Base-by-base conservation (phyloP, 2,113 vertebrate genomes). In the Podiceps cristatus region DNA sequence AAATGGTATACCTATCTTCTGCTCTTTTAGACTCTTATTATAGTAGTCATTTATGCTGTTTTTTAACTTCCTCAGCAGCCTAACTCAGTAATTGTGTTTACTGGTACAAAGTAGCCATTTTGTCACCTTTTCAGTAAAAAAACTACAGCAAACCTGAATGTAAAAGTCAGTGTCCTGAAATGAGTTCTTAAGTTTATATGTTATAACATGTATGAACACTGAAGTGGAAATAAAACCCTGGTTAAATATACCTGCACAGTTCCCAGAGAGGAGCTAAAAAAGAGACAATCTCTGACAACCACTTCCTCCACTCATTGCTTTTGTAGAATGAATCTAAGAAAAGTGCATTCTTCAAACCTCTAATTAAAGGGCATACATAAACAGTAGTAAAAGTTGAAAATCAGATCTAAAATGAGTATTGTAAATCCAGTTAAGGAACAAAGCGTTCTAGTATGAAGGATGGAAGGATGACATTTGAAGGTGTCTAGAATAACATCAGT, bases 51-150 rank as follows among this genome's bases (percentile, higher is more conserved):
- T 92, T 55, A 86, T 28, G 24, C 44, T 63, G 15, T 1, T 8
- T 71, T 94, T 83, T 47, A 25, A 49, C 47, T 86, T 83, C 27
- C 56, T 83, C 37, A n/a, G 67, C 28, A 88, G 33, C 58, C 60
- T 74, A 83, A 80, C 77, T 84, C 59, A 80, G 25, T 64, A 94
- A 82, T 50, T 68, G 52, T 88, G 55, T 62, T 93, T 92, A 88
- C 40, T 44, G 23, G 35, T 56, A 59, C 64, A 66, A 49, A 44
- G 33, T 31, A 87, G 69, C 73, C 28, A 71, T 67, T 90, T 76
- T 90, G 52, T 83, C 68, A 90, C 83, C 42, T 90, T 88, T 90
- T 74, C 68, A 84, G 64, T 74, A 42, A 94, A 94, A 94, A 80
- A 90, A 37, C 25, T 58, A 86, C 31, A 89, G 63, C 60, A 90